Evolutionary conservation across 2,797 vertebrate genomes (phyloP), one percentile per base, ranked within the genome.

Genomic region (Pteronotus mesoamericanus): DNA sequence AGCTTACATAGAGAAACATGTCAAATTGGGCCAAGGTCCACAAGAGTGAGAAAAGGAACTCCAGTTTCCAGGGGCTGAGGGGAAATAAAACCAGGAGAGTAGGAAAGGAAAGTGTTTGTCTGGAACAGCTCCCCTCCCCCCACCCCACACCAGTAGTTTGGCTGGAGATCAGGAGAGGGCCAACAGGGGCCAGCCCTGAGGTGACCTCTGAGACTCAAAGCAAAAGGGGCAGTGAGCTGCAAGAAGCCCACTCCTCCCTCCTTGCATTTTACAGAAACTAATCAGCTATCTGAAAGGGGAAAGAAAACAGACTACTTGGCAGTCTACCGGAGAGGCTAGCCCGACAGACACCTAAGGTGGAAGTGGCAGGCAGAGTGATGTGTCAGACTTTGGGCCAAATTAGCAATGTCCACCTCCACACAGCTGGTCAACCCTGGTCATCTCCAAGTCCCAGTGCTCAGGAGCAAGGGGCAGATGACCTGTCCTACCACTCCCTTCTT

Each of bases 401-500:
- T 21, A 86, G 55, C 57, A 80, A 14, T 29, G 37, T 26, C 44
- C 22, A 34, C 18, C 34, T 77, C 18, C 48, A 42, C 19, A n/a
- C 8, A 57, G 11, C 89, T 61, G n/a, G 59, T 48, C 29, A 32
- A 64, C 61, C 61, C 61, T n/a, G 32, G 61, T n/a, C 59, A 16
- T 85, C 55, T 55, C 32, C 26, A 89, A 64, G 51, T 34, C 53
- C 66, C 68, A 64, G 48, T 22, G 29, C 32, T 68, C 15, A 75
- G 61, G 90, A 90, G 84, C 94, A 97, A 96, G 82, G 79, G 48
- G 78, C 90, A 89, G 48, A 61, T 11, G 85, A 46, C 46, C 94
- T 16, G 24, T 78, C 93, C 53, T n/a, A 37, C 42, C 79, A 80
- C 59, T 95, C 95, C 94, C 68, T 90, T 37, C 53, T 57, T 61